Evolutionary conservation across 2,888 invertebrate species (phyloP).

Genomic region (Nesidiocoris tenuis): DNA sequence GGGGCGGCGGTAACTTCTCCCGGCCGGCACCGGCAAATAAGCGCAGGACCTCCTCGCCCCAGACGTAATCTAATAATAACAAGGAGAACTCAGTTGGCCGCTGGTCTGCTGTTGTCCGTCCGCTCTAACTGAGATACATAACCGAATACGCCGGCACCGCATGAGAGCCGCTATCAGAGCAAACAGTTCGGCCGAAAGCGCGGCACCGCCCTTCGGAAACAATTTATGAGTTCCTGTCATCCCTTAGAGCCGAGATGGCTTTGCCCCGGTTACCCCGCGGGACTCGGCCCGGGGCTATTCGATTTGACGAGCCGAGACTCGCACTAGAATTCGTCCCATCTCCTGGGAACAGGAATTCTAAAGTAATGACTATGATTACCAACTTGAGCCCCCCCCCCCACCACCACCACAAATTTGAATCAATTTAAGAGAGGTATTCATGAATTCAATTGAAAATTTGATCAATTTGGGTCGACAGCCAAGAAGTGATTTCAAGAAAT

Average conservation of each 20-base stretch:
- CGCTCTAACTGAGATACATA: constrained; percentile 24
- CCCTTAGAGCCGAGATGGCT: constrained; percentile 9
- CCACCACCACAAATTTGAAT: too few species aligned
- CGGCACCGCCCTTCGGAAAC: background rate
- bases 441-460: too few species aligned
- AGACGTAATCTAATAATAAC: constrained; percentile 15
- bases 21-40: background rate
- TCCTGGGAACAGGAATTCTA: background rate
- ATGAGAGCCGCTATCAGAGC: background rate
- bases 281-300: background rate
- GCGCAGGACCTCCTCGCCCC: background rate
- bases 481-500: too few species aligned
- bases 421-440: too few species aligned
- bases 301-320: too few species aligned
- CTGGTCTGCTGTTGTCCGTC: background rate
- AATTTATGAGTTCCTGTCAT: constrained; percentile 15
- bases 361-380: too few species aligned
- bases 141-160: background rate
- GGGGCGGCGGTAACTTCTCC: too few species aligned
- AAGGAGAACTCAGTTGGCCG: background rate
- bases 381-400: too few species aligned
- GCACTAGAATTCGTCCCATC: too few species aligned
- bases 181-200: background rate
- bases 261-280: background rate
- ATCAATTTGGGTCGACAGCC: too few species aligned